A percentile compares a stretch with the other conserved stretches of the same genome.
Evolutionary conservation across 2,113 vertebrate genomes (phyloP).

Genomic region (cat (Felis catus)): F.catus_Fca126_mat1.0 CM031415.1:170941501-170942000

Average conservation of each 20-base stretch:
- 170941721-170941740: not conserved
- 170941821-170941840: not conserved
- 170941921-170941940: not conserved
- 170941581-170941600: not conserved
- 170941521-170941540: not conserved
- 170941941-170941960: not conserved
- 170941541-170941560: not conserved
- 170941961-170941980: accelerated
- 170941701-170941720: not conserved
- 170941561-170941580: not conserved
- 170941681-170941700: not conserved
- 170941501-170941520: not conserved
- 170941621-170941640: not conserved
- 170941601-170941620: not conserved
- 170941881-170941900: not conserved
- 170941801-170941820: not conserved
- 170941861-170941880: not conserved
- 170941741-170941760: not conserved
- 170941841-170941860: not conserved
- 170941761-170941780: not conserved
- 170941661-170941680: not conserved
- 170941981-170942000: too few relatives aligned
- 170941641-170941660: not conserved
- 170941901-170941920: not conserved
- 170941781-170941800: not conserved